phyloP scores from a whole-genome alignment of 1,140 invertebrate genomes.

The Radopholus similis region DNA sequence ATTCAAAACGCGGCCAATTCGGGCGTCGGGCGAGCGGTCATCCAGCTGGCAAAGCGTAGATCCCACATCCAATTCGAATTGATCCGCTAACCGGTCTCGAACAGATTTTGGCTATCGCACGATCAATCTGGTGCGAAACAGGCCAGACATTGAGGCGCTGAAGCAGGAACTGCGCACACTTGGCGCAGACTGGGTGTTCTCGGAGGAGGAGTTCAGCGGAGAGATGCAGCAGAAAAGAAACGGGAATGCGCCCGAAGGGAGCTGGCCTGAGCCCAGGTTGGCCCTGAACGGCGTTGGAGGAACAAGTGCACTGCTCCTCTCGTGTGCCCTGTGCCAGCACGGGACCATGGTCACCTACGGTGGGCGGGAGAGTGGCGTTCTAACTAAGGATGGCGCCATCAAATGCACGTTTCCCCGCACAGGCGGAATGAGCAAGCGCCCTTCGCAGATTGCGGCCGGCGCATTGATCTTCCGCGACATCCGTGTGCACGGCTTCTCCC shows the following conservation, averaged over 20 bases:
- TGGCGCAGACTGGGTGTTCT: neutral
- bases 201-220: neutral
- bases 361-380: neutral
- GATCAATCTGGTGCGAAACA: neutral
- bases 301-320: conserved; percentile 3
- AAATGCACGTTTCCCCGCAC: neutral
- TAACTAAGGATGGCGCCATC: neutral
- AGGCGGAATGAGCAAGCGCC: neutral
- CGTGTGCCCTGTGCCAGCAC: neutral
- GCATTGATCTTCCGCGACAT: neutral
- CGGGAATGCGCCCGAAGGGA: neutral
- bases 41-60: conserved; percentile 6
- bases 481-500: neutral
- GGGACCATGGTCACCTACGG: conserved; percentile 2
- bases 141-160: neutral
- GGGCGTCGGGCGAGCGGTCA: neutral
- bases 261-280: neutral
- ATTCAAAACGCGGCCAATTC: conserved; percentile 10
- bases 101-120: conserved; percentile 6
- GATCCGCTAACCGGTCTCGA: neutral
- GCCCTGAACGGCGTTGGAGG: neutral
- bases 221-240: neutral
- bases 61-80: neutral
- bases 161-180: neutral
- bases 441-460: neutral